Evolutionary conservation across 2,888 invertebrate genomes (phyloP), one percentile per base, ranked within the genome.

Genomic region (Leptopilina syphax): DNA sequence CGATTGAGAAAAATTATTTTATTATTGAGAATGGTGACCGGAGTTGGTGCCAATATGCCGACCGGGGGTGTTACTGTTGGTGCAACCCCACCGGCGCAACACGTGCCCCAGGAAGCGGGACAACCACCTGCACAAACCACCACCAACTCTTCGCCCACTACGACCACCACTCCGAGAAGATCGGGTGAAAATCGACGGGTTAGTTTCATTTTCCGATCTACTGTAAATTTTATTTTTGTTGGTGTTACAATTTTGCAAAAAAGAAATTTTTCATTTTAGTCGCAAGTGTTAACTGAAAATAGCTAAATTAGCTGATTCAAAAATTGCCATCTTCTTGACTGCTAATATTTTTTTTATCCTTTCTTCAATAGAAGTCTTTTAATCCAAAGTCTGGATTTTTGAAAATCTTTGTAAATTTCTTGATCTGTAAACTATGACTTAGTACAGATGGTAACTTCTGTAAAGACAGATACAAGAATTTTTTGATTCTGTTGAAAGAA

Each of bases 161-260:
- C 83, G 44, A 82, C 88, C 1, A 87, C 90, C 8, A 80, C 85
- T 7, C 86, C 84, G 1, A 89, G 92, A 81, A 86, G 92, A 84
- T 90, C 92, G 8, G 92, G 92, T 79, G 92, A 92, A 86, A 92
- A 92, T 85, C 91, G 92, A 91, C 91, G 92, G 91, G 92, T 92
- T 90, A 88, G 92, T 92, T 84, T 90, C 78, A 41, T 50, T 57
- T 34, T 34, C 34, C 34, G 2, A 34, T 34, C 34, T 34, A 34
- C 34, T 34, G 34, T 1, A 1, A 34, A 12, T 3, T 73, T 73
- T 0, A 18, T 54, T 77, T 18, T 34, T 4, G 3, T 4, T 34
- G 34, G 34, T 34, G 34, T 34, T 34, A 34, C 34, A 34, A 34
- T 34, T 34, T 34, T 34, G 2, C 34, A 0, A 34, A 34, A 34